These are phyloP conservation scores for Embiotoca jacksoni DNA, from an alignment of 2,113 vertebrate genomes.

Conservation along the genomic window DNA sequence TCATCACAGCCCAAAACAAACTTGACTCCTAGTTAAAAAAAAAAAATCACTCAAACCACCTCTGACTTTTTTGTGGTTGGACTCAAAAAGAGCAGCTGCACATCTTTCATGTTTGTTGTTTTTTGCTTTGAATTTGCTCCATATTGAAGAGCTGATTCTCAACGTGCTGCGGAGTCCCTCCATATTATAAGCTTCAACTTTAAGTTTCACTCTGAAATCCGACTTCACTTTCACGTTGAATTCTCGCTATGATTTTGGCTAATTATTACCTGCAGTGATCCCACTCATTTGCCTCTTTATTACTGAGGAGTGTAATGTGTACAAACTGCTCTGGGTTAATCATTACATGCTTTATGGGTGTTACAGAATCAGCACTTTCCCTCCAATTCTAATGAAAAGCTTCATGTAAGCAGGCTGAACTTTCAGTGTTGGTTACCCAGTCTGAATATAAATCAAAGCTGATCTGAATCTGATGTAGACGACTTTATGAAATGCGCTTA, in stretches of 20 bases:
- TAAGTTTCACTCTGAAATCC: neutral
- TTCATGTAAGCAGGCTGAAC: neutral
- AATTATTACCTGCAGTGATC: slow-evolving; percentile 28
- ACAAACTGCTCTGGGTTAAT: neutral
- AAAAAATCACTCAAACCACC: neutral
- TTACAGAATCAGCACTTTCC: neutral
- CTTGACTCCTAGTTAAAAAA: slow-evolving; percentile 49
- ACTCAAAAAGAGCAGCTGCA: neutral
- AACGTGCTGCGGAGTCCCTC: neutral
- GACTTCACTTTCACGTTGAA: slow-evolving; percentile 46
- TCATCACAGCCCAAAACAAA: neutral
- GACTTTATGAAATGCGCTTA: too few relatives aligned
- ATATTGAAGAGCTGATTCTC: too few relatives aligned
- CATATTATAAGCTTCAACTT: rapidly evolving
- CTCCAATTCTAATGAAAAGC: neutral
- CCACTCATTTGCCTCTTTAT: neutral
- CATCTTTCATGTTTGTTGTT: neutral
- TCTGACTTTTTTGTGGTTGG: slow-evolving; percentile 6
- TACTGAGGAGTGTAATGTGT: too few relatives aligned
- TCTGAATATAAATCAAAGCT: neutral
- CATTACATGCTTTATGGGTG: neutral
- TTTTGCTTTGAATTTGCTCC: too few relatives aligned
- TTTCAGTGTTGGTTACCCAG: too few relatives aligned
- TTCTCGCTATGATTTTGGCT: neutral
- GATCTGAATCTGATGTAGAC: neutral